Evolutionary conservation across 2,888 invertebrate genomes (phyloP).

Genomic region (Lasioglossum marginatum): DNA sequence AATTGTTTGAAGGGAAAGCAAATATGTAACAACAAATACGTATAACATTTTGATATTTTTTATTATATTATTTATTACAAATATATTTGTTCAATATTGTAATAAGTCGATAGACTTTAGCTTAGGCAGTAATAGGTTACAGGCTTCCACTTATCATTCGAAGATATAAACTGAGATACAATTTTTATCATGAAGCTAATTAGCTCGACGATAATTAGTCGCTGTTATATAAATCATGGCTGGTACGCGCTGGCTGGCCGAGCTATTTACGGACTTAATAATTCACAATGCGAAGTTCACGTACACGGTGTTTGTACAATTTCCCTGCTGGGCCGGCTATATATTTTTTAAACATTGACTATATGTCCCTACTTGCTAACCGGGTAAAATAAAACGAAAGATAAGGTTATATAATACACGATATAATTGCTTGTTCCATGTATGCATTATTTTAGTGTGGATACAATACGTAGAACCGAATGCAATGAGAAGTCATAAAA

Average conservation of each 20-base stretch:
- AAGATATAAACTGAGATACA: slow-evolving; percentile 4
- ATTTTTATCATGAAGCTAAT: slow-evolving; percentile 10
- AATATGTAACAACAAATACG: background rate
- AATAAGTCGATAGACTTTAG: background rate
- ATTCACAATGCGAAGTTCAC: slow-evolving; percentile 19
- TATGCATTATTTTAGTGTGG: background rate
- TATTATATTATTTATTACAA: background rate
- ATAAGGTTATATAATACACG: background rate
- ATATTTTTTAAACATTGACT: slow-evolving; percentile 17
- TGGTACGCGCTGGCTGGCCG: slow-evolving; percentile 4
- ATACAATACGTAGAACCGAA: background rate
- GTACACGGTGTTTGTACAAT: background rate
- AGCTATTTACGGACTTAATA: slow-evolving; percentile 22
- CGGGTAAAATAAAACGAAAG: background rate
- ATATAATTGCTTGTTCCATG: background rate
- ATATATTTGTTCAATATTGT: background rate
- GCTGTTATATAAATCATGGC: slow-evolving; percentile 7
- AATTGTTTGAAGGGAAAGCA: background rate
- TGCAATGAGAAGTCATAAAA: background rate
- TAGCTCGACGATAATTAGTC: slow-evolving; percentile 22
- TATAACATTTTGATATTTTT: background rate
- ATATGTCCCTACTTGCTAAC: background rate
- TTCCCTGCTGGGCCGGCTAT: background rate
- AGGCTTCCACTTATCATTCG: background rate
- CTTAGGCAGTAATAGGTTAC: background rate